Percentiles rank a stretch among this genome's conserved stretches.
Evolutionary conservation across 2,797 vertebrate genomes (phyloP).

Genomic region (Corythornis leucogaster): DNA sequence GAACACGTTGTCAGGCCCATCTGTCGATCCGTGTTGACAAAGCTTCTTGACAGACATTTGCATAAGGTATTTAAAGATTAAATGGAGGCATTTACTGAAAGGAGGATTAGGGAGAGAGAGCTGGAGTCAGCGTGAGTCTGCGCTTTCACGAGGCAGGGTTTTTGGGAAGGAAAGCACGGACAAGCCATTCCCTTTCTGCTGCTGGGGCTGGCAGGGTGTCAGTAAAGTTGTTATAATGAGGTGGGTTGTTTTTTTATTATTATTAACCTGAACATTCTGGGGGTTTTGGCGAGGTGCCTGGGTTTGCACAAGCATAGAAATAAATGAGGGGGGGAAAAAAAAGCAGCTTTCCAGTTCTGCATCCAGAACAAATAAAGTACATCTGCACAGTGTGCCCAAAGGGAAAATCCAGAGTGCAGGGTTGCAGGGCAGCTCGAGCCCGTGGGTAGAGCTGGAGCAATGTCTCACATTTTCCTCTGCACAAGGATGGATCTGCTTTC

Average conservation of each 20-base stretch:
- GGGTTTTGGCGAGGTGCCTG: not conserved
- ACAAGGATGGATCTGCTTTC: not conserved
- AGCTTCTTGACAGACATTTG: not conserved
- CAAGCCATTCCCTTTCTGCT: not conserved
- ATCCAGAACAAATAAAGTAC: not conserved
- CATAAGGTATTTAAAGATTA: not conserved
- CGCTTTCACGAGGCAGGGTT: not conserved
- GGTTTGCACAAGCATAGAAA: not conserved
- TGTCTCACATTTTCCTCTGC: not conserved
- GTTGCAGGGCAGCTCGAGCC: not conserved
- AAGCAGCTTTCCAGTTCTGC: not conserved
- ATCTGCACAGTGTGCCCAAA: not conserved
- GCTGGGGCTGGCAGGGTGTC: not conserved
- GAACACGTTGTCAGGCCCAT: not conserved
- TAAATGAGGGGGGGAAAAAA: not conserved
- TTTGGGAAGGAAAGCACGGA: not conserved
- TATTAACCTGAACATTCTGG: constrained; percentile 28
- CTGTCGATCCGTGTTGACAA: not conserved
- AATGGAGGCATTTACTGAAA: not conserved
- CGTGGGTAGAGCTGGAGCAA: not conserved
- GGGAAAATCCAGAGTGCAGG: not conserved
- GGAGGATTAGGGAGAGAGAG: not conserved
- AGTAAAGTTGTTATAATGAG: not conserved
- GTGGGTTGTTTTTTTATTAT: not conserved
- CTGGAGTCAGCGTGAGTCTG: not conserved